A percentile compares a stretch with the other conserved stretches of the same genome.
phyloP scores from a whole-genome alignment of 2,888 invertebrate genomes.

The Drosophila kanekoi region DNA sequence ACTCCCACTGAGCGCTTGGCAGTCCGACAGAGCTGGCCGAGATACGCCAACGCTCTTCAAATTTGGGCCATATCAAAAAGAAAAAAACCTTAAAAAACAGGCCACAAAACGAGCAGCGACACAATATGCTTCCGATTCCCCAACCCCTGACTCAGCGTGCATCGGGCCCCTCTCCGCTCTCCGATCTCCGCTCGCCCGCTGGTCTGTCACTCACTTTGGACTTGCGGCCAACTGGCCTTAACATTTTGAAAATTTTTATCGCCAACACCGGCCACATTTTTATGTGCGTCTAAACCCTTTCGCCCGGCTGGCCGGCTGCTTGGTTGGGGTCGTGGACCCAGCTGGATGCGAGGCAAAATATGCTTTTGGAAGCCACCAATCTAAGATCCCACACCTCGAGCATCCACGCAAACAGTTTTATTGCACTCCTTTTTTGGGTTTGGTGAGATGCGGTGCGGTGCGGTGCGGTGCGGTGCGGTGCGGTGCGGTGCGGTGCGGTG shows the following conservation, averaged over 20 bases:
- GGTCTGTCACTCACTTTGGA: constrained; percentile 16
- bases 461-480: constrained; percentile 17
- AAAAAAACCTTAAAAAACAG: constrained; percentile 34
- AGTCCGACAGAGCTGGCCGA: constrained; percentile 15
- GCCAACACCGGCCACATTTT: constrained; percentile 62
- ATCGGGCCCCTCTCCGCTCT: background rate
- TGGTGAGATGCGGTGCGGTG: background rate
- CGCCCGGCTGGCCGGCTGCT: background rate
- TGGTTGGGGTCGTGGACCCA: constrained; percentile 10
- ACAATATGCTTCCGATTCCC: constrained; percentile 66
- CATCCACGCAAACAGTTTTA: constrained; percentile 45
- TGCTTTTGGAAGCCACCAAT: constrained; percentile 59
- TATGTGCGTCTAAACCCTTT: constrained; percentile 60
- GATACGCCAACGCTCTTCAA: constrained; percentile 23
- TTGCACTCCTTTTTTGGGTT: constrained; percentile 71
- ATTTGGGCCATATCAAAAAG: constrained; percentile 22
- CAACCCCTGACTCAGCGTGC: background rate
- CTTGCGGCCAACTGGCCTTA: constrained; percentile 51
- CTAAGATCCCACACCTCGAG: background rate
- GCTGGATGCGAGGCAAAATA: constrained; percentile 57
- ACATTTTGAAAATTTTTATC: constrained; percentile 72
- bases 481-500: background rate
- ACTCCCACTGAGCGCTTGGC: constrained; percentile 24
- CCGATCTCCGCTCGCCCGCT: background rate
- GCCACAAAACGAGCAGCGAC: constrained; percentile 74